Evolutionary conservation across 2,888 invertebrate genomes (phyloP), one percentile per base, ranked within the genome.

Genomic region (Tromatobia lineatoria): DNA sequence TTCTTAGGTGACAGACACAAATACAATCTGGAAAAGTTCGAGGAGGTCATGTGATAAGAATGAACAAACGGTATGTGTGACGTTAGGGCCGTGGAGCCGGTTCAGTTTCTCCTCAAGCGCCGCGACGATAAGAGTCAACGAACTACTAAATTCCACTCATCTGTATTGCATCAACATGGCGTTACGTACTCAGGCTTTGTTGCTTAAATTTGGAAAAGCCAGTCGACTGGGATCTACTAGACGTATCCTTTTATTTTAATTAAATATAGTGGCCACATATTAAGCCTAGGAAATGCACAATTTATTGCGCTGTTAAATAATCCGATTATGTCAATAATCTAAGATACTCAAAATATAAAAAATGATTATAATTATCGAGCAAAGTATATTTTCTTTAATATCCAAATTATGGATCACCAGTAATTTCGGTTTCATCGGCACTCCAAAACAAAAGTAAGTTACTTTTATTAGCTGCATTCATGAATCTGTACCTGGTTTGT

Each of bases 161-260:
- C n/a, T 57, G 20, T 64, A 11, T 54, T 45, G 15, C 52, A 47
- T 50, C 59, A 77, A 89, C 45, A 92, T 93, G 93, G 91, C 91
- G 67, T 86, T 86, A 13, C 77, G 85, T 57, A 73, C 88, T 77
- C 86, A 84, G 54, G 88, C 76, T 3, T 75, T 89, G 52, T 23
- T 91, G 18, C 50, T 81, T 10, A 86, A 85, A 82, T 80, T 87
- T 18, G 67, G 74, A 6, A 88, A 85, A 71, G 70, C 78, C 18
- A 80, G 80, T 10, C 82, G 80, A 8, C 57, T 73, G 13, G 85
- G 85, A 71, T 78, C 82, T 3, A 66, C 80, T 3, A 91, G 89
- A 71, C 87, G 93, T 93, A 93, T 93, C 92, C 93, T 92, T 92
- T 89, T 47, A 18, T 13, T 25, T 15, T 25, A 47, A 47, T 34